These are phyloP conservation scores for Drosophila kanapiae DNA, from an alignment of 1,140 invertebrate species.

Conservation along the genomic window DNA sequence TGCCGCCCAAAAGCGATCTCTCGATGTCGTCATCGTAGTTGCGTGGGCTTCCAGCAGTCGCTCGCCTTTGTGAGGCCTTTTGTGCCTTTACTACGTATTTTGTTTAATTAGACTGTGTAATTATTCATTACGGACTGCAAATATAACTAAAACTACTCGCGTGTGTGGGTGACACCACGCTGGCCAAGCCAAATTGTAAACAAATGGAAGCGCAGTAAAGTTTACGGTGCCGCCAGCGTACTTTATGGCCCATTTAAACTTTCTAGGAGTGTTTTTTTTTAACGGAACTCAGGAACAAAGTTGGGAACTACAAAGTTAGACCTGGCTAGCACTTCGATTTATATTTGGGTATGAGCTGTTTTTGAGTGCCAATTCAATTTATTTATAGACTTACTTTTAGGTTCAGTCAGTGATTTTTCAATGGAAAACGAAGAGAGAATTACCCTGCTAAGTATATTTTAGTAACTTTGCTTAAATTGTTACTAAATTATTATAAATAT, in stretches of 20 bases:
- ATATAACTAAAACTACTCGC: slow-evolving; percentile 16
- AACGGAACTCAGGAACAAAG: not conserved
- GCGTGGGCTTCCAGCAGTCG: slow-evolving; percentile 55
- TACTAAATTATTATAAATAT: no score
- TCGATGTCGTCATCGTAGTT: slow-evolving; percentile 58
- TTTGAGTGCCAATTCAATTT: not conserved
- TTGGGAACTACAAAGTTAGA: not conserved
- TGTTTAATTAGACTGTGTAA: slow-evolving; percentile 66
- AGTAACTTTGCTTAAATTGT: no score
- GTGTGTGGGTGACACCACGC: slow-evolving; percentile 26
- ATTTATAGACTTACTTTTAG: not conserved
- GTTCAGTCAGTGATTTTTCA: no score
- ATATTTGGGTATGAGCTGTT: not conserved
- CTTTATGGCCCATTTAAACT: slow-evolving; percentile 28
- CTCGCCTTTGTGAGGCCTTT: slow-evolving; percentile 62
- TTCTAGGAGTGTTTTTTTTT: slow-evolving; percentile 15
- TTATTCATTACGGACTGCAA: slow-evolving; percentile 63
- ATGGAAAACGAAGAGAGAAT: no score
- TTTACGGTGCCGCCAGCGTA: not conserved
- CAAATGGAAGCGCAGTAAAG: slow-evolving; percentile 39
- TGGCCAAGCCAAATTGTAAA: slow-evolving; percentile 33
- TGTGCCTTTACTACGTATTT: slow-evolving; percentile 48
- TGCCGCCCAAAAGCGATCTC: slow-evolving; percentile 16
- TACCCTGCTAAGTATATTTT: no score
- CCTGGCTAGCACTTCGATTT: not conserved